Conservation (phyloP, 2,113 vertebrate genomes). For the Pycnonotus jocosus region DNA sequence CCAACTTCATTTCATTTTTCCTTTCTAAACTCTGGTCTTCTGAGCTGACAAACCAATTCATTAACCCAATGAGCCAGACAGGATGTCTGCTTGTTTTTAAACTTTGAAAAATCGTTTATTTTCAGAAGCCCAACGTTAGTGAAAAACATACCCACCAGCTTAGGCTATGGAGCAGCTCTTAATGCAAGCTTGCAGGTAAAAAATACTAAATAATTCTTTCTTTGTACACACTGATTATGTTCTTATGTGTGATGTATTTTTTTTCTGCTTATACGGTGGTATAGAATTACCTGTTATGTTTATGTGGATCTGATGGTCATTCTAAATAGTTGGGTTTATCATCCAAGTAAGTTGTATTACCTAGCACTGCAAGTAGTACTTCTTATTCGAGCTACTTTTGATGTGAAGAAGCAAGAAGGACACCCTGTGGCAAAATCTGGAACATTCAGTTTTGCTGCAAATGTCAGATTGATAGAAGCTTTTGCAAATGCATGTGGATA, state of each 20-base stretch:
- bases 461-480: conserved; percentile 88
- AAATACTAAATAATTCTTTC: not conserved
- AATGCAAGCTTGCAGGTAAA: conserved; percentile 99
- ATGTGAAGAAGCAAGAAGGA: conserved; percentile 88
- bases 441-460: conserved; percentile 79
- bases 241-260: not conserved
- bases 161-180: conserved; percentile 96
- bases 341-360: conserved; percentile 70
- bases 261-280: not conserved
- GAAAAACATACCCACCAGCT: conserved; percentile 97
- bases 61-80: not conserved
- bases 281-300: not conserved
- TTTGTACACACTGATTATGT: not conserved
- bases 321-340: conserved; percentile 59
- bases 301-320: conserved; percentile 1
- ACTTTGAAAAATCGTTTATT: conserved; percentile 63
- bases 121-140: conserved; percentile 96
- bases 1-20: not conserved
- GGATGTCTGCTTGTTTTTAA: conserved; percentile 29
- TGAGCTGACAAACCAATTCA: not conserved
- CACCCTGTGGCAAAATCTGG: conserved; percentile 89
- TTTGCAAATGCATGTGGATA: conserved; percentile 90
- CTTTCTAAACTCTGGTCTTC: not conserved
- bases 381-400: conserved; percentile 72
- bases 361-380: conserved; percentile 67